Evolutionary conservation across 2,113 vertebrate species (phyloP), one percentile per base, ranked within the genome.

Genomic region (Progne subis): DNA sequence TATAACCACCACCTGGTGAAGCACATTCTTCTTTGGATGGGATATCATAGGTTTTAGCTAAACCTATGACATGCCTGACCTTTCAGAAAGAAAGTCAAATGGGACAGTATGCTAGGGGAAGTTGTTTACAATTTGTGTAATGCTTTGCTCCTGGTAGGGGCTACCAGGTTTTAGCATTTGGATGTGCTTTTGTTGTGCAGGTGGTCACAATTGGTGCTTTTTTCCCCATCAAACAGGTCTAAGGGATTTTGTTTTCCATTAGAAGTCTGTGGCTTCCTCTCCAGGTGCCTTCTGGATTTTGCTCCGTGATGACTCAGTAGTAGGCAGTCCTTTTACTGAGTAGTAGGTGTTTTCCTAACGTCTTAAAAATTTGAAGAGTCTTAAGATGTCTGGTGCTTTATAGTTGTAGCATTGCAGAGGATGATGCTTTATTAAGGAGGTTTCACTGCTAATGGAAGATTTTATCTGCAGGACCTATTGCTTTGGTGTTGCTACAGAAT

Each of bases 281-380:
- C 46, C 49, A 41, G 31, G 8, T 9, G 25, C 28, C 14, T 44
- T 64, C 20, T 55, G 32, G 21, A 14, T 67, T 31, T 63, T 91
- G 12, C 26, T 68, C 17, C 15, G 9, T 55, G 43, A 16, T 74
- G 29, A 20, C 41, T 91, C 24, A 49, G 37, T 29, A 68, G 26
- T 18, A 67, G 37, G 28, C 31, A 8, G 8, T 47, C 14, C n/a
- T 39, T 17, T n/a, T 68, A 11, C 18, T 32, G 11, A 57, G 29
- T 14, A 5, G 3, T 67, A 59, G 53, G 1, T 61, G 2, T 86
- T 83, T 81, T 83, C 43, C 46, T 47, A 37, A 18, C 0, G 0
- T 59, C 71, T 86, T 82, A 37, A 86, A 85, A 76, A 46, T 31
- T 70, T 61, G 37, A 20, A 57, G 21, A 37, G 12, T 55, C 31